These are phyloP conservation scores for Urocynchramus pylzowi DNA, from an alignment of 2,113 vertebrate genomes.

Conservation along the genomic window DNA sequence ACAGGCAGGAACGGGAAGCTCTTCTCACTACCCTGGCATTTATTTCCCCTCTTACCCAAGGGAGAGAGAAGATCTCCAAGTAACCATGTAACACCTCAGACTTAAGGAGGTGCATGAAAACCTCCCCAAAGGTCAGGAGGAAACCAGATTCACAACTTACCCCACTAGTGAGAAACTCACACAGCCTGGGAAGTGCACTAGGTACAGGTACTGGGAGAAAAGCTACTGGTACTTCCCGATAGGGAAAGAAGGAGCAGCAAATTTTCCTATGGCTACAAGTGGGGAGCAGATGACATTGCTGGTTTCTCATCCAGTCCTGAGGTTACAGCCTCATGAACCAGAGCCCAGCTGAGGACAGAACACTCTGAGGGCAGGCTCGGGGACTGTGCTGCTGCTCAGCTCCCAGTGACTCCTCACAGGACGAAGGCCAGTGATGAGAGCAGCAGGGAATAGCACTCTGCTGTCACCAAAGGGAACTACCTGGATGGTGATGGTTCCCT, in stretches of 20 bases:
- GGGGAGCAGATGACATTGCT: neutral
- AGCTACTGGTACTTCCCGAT: neutral
- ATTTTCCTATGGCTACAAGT: neutral
- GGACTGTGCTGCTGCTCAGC: neutral
- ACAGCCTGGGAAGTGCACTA: neutral
- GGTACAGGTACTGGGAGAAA: neutral
- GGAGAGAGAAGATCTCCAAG: neutral
- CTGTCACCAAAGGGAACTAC: constrained; percentile 56
- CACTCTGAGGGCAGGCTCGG: neutral
- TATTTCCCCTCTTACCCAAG: neutral
- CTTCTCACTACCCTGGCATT: neutral
- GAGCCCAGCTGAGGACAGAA: neutral
- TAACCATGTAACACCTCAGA: neutral
- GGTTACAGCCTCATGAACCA: neutral
- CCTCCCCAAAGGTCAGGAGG: neutral
- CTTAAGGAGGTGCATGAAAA: neutral
- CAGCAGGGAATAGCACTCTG: neutral
- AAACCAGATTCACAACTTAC: neutral
- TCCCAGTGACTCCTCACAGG: neutral
- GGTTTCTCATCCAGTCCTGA: neutral
- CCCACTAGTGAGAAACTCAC: neutral
- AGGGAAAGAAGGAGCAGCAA: neutral
- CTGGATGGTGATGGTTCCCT: constrained; percentile 92
- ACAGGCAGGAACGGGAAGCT: neutral
- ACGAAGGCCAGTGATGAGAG: neutral